Conservation (phyloP, 2,113 vertebrate genomes). For the Peromyscus maniculatus region DNA sequence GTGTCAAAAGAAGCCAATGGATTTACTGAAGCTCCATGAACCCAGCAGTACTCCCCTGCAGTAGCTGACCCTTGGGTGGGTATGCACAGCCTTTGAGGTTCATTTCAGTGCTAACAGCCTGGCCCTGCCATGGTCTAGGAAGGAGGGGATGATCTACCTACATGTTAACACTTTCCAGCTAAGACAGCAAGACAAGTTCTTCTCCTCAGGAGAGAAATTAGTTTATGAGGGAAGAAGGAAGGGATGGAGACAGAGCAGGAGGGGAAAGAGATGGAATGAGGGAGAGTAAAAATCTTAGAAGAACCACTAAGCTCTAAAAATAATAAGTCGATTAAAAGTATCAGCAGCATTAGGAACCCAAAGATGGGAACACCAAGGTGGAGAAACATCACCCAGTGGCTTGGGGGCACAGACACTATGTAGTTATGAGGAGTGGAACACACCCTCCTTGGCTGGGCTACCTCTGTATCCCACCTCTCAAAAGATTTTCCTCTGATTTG, state of each 20-base stretch:
- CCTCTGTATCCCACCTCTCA: background rate
- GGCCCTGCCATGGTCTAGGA: fast-evolving
- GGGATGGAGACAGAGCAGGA: background rate
- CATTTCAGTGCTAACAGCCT: background rate
- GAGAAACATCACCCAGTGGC: fast-evolving
- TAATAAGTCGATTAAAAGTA: background rate
- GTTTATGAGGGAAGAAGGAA: background rate
- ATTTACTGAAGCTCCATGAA: background rate
- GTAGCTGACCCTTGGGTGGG: background rate
- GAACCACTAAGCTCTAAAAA: background rate
- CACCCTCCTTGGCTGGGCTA: background rate
- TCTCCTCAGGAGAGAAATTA: background rate
- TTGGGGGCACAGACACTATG: background rate
- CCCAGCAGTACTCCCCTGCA: fast-evolving
- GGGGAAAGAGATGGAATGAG: too few species aligned
- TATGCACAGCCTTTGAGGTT: fast-evolving
- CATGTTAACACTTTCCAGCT: background rate
- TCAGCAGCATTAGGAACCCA: background rate
- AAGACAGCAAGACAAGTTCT: background rate
- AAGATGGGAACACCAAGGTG: fast-evolving
- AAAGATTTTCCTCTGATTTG: background rate
- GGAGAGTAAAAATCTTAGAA: background rate
- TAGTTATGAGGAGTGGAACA: background rate
- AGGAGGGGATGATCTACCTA: background rate
- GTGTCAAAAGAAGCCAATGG: background rate